Conservation (phyloP, 2,113 vertebrate species). For the Erythrocercus mccallii region DNA sequence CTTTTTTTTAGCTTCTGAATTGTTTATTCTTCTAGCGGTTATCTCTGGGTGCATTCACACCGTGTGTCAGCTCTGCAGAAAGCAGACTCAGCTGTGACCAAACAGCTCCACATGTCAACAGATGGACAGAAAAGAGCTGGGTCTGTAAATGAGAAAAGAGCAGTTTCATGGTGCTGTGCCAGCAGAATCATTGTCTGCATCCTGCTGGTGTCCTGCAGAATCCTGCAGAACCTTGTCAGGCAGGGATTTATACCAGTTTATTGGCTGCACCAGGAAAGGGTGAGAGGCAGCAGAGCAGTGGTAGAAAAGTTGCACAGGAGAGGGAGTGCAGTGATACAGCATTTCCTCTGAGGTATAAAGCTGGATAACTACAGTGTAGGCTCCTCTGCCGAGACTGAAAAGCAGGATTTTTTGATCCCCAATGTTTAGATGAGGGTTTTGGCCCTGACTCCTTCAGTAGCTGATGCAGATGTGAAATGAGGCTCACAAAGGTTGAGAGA, state of each 20-base stretch:
- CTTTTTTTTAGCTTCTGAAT: not conserved
- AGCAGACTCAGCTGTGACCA: not conserved
- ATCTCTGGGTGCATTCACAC: fast-evolving
- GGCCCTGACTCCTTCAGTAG: not conserved
- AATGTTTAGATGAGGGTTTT: not conserved
- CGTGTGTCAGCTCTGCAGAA: not conserved
- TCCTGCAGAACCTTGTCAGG: not conserved
- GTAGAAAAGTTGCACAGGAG: not conserved
- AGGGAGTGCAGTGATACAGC: not conserved
- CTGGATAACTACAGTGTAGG: not conserved
- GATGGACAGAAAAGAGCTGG: not conserved
- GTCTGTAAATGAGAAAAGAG: not conserved
- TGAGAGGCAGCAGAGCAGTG: not conserved
- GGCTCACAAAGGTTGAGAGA: not conserved
- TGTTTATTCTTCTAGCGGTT: not conserved
- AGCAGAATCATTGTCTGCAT: not conserved
- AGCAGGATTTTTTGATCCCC: not conserved
- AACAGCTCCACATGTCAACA: not conserved
- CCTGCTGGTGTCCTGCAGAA: not conserved
- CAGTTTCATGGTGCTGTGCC: not conserved
- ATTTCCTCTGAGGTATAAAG: not conserved
- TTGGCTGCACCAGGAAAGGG: not conserved
- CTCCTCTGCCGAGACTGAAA: not conserved
- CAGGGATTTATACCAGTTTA: not conserved
- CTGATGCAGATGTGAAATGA: not conserved